Evolutionary conservation across 2,888 invertebrate species (phyloP).

Genomic region (Cephus runcator): DNA sequence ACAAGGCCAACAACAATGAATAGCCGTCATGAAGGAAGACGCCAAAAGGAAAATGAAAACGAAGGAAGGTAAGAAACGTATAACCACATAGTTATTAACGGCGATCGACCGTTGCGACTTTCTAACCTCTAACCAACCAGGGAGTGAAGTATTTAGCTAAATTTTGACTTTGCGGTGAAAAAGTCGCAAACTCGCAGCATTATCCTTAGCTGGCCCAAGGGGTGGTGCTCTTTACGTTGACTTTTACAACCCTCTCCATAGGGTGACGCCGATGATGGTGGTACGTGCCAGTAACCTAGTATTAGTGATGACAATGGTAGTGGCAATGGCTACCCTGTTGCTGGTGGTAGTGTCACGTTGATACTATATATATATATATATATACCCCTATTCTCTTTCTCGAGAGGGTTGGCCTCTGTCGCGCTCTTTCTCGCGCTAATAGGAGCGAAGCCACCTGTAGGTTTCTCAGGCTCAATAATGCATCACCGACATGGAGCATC

Average conservation of each 20-base stretch:
- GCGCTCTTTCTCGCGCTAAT: slow-evolving; percentile 44
- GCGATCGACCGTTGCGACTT: background rate
- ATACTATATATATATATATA: background rate
- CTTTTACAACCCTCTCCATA: slow-evolving; percentile 26
- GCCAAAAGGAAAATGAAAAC: background rate
- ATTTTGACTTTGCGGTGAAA: background rate
- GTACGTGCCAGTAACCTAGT: background rate
- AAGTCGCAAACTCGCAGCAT: background rate
- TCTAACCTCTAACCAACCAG: background rate
- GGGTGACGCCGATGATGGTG: background rate
- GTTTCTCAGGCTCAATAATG: slow-evolving; percentile 64
- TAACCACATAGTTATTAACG: background rate
- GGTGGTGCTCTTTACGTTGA: slow-evolving; percentile 15
- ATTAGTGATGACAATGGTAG: background rate
- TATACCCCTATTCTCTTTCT: slow-evolving; percentile 16
- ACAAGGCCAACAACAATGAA: background rate
- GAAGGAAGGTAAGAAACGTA: background rate
- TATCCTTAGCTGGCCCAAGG: background rate
- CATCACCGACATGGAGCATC: slow-evolving; percentile 49
- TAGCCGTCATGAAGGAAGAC: background rate
- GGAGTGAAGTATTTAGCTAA: background rate
- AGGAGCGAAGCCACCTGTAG: slow-evolving; percentile 57
- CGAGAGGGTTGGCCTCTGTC: slow-evolving; percentile 21
- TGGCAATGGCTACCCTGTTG: background rate
- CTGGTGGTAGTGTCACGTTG: slow-evolving; percentile 3